Conservation (phyloP, 1,140 invertebrate species). For the Drosophila willistoni region DNA sequence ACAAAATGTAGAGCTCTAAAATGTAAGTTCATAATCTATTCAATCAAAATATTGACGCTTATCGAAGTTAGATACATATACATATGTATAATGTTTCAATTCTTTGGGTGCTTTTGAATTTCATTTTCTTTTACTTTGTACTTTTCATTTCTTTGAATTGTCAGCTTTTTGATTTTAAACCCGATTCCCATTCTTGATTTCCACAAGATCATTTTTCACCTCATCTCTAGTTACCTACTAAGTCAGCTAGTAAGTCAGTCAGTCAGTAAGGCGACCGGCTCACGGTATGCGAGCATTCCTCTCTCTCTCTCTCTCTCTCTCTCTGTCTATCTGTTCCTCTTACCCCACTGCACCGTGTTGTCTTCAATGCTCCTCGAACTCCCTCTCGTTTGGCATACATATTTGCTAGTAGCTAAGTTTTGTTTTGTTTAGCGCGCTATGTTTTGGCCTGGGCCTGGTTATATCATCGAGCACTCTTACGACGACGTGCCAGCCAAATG, state of each 20-base stretch:
- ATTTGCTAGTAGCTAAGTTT: conserved; percentile 77
- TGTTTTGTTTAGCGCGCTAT: conserved; percentile 72
- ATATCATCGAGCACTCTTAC: conserved; percentile 78
- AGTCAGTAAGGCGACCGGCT: conserved; percentile 62
- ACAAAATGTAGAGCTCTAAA: too few relatives aligned
- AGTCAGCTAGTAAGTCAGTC: conserved; percentile 68
- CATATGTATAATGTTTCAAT: too few relatives aligned
- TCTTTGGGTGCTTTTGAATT: too few relatives aligned
- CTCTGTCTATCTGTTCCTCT: not conserved
- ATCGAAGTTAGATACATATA: too few relatives aligned
- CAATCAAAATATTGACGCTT: too few relatives aligned
- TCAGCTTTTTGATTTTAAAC: not conserved
- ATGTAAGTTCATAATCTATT: too few relatives aligned
- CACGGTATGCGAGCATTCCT: conserved; percentile 59
- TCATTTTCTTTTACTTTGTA: too few relatives aligned
- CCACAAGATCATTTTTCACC: conserved; percentile 26
- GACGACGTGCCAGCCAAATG: conserved; percentile 74
- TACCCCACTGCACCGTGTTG: too few relatives aligned
- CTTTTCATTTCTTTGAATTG: not conserved
- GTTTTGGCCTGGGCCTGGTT: conserved; percentile 69
- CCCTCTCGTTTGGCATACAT: conserved; percentile 58
- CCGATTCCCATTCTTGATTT: not conserved
- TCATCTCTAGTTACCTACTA: conserved; percentile 45
- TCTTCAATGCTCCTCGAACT: conserved; percentile 24
- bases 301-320: not conserved